Base-by-base conservation (phyloP, 1,140 invertebrate species). In the Muscidifurax raptorellus region DNA sequence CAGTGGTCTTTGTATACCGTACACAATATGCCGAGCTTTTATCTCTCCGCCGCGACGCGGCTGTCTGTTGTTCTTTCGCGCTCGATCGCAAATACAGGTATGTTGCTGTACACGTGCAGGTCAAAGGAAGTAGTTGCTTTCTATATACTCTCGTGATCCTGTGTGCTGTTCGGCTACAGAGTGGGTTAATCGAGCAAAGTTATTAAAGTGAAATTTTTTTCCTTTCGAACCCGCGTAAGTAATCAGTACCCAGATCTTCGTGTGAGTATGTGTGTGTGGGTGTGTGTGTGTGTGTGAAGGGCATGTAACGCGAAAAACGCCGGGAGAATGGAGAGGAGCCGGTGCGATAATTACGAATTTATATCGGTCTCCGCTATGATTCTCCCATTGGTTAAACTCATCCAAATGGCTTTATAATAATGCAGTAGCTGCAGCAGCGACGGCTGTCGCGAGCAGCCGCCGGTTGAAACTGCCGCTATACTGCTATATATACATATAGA, bases 381-480 rank as follows among this genome's bases (percentile, higher is more conserved):
- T 59, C 52, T 59, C 52, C 52, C 52, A 59, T 59, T 7, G 52
- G 10, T 69, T 69, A 69, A 28, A 13, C 28, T 30, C 27, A n/a
- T 69, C 66, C 72, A 44, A 75, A 75, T 75, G 40, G 15, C 40
- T 75, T 75, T 75, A 75, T 75, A 75, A 75, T 44, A 75, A 59
- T n/a, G 52, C 52, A 52, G 36, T 44, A 75, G 28, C 30, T 44
- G 72, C 22, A 36, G 32, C 10, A 40, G n/a, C 22, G 64, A 66
- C 25, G 64, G 7, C 47, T 52, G 52, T 59, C 52, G 52, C 52
- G 18, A 59, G 52, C 52, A 59, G 52, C 15, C 52, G 52, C 52
- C 25, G 67, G 25, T 28, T 30, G 0, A 30, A 69, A 69, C 67
- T 69, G 67, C 67, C 18, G 10, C n/a, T 69, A 15, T 27, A 69